These are phyloP conservation scores for Tachysurus fulvidraco DNA, from an alignment of 2,113 vertebrate species.

Conservation along the genomic window DNA sequence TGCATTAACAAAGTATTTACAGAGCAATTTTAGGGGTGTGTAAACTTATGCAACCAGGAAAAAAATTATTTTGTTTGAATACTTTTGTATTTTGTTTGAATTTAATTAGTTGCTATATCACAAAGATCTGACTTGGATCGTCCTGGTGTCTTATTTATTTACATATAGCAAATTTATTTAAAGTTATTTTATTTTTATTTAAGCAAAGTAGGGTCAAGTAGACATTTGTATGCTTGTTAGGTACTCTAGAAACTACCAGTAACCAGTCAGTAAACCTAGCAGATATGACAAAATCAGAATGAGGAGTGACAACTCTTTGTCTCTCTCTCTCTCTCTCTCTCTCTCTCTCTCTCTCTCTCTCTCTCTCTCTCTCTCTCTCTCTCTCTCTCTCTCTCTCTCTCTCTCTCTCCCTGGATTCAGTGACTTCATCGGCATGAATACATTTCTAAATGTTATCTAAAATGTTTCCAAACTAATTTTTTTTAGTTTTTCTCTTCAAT, in stretches of 20 bases:
- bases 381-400: neutral
- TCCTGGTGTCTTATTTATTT: too few species aligned
- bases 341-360: neutral
- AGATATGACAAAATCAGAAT: neutral
- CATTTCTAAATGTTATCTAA: too few species aligned
- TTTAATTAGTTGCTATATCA: neutral
- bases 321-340: neutral
- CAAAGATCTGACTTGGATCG: neutral
- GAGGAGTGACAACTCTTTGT: neutral
- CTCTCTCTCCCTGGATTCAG: too few species aligned
- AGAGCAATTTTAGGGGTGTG: neutral
- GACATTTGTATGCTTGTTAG: too few species aligned
- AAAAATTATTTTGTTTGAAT: neutral
- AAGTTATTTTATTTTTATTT: too few species aligned
- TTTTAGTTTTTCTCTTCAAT: neutral
- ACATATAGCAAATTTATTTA: too few species aligned
- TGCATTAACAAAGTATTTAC: neutral
- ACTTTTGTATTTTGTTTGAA: neutral
- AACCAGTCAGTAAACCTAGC: too few species aligned
- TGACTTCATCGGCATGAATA: neutral
- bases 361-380: neutral
- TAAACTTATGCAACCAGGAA: neutral
- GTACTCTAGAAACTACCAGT: neutral
- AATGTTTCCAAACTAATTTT: neutral
- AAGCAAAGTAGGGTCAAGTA: too few species aligned